Conservation (phyloP, 2,113 vertebrate species). For the Rostratula benghalensis region DNA sequence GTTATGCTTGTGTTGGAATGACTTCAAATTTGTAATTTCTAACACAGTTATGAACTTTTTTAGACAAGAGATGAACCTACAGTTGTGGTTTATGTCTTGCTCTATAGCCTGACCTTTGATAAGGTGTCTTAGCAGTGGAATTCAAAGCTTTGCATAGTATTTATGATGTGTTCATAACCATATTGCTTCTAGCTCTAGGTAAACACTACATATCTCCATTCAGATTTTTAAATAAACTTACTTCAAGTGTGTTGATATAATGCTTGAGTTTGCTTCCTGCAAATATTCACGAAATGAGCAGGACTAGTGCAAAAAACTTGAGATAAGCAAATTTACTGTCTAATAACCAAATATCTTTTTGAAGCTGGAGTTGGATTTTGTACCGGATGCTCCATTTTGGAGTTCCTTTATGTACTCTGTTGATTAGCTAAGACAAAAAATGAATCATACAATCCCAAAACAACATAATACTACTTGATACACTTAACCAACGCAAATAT, state of each 20-base stretch:
- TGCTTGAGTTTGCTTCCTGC: slow-evolving; percentile 16
- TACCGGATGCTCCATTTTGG: not conserved
- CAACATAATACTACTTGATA: not conserved
- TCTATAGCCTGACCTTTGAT: not conserved
- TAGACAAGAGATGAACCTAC: slow-evolving; percentile 12
- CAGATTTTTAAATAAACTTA: slow-evolving; percentile 48
- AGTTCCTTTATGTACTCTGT: slow-evolving; percentile 1
- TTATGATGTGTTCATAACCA: slow-evolving; percentile 51
- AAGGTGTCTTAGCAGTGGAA: slow-evolving; percentile 2
- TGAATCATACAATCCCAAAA: not conserved
- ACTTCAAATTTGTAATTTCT: not conserved
- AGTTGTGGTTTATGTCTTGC: not conserved
- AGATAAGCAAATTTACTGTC: slow-evolving; percentile 42
- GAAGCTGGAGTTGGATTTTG: not conserved
- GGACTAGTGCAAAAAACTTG: slow-evolving; percentile 3
- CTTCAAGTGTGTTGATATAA: slow-evolving; percentile 36
- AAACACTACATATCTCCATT: slow-evolving; percentile 33
- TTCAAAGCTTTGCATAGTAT: slow-evolving; percentile 32
- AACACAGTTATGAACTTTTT: slow-evolving; percentile 5
- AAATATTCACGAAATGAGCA: slow-evolving; percentile 39
- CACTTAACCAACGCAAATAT: not conserved
- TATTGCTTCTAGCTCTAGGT: not conserved
- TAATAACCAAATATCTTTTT: slow-evolving; percentile 20
- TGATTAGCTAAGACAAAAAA: slow-evolving; percentile 2
- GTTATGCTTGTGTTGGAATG: not conserved